These are phyloP conservation scores for Meloidogyne floridensis DNA, from an alignment of 1,140 invertebrate genomes.

Conservation along the genomic window DNA sequence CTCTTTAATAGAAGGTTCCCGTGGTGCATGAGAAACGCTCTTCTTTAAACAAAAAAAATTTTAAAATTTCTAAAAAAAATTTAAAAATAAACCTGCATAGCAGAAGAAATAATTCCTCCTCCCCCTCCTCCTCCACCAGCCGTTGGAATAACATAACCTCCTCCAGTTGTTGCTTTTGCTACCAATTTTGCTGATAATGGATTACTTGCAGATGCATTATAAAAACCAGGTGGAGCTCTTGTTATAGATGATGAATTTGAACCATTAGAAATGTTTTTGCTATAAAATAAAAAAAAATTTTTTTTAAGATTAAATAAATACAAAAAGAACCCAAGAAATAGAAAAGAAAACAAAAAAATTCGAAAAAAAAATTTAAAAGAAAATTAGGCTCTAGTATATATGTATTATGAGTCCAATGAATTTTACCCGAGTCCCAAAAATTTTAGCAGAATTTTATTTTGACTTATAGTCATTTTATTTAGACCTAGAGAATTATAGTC, in stretches of 20 bases:
- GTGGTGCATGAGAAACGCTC: conserved; percentile 60
- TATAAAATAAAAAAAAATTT: conserved; percentile 8
- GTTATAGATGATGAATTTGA: conserved; percentile 37
- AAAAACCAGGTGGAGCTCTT: conserved; percentile 39
- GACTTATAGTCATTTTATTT: too few relatives aligned
- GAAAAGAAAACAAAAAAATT: not conserved
- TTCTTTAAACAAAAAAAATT: conserved; percentile 42
- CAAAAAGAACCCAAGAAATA: too few relatives aligned
- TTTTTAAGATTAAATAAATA: not conserved
- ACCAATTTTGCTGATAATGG: conserved; percentile 50
- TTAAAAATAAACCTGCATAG: conserved; percentile 41
- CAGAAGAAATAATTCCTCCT: conserved; percentile 16
- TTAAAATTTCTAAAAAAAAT: not conserved
- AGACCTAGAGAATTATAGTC: too few relatives aligned
- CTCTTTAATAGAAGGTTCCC: conserved; percentile 63
- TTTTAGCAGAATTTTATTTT: too few relatives aligned
- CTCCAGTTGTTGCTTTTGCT: conserved; percentile 33
- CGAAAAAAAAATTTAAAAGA: too few relatives aligned
- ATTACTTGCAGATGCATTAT: conserved; percentile 23
- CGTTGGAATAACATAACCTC: conserved; percentile 1
- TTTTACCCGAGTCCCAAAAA: too few relatives aligned
- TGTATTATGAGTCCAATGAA: too few relatives aligned
- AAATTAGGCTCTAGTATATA: too few relatives aligned
- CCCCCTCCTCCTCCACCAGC: not conserved
- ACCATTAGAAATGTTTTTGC: conserved; percentile 20